A percentile compares a stretch with the other conserved stretches of the same genome.
phyloP scores from a whole-genome alignment of 2,113 vertebrate species.

The Lamprotornis superbus region DNA sequence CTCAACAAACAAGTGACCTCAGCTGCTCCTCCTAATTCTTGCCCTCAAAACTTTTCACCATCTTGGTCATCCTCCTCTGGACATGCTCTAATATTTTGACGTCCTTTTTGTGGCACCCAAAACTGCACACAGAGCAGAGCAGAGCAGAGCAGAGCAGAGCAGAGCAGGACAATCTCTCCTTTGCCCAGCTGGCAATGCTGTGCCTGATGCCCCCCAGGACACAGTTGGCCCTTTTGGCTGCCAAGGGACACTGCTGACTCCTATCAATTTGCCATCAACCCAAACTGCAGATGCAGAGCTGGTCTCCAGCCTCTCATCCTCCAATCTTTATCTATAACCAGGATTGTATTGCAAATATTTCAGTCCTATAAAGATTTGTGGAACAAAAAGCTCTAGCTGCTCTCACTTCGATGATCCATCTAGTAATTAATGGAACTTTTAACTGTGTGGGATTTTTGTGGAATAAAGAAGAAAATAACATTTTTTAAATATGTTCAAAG shows the following conservation, averaged over 20 bases:
- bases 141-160: not conserved
- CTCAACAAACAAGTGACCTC: not conserved
- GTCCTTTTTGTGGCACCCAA: not conserved
- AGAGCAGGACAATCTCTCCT: not conserved
- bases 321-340: not conserved
- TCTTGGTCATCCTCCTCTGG: not conserved
- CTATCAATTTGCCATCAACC: not conserved
- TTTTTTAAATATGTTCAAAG: not conserved
- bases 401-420: not conserved
- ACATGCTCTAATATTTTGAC: not conserved
- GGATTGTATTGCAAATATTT: not conserved
- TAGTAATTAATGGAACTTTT: not conserved
- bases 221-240: not conserved
- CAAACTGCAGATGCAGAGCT: not conserved
- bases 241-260: not conserved
- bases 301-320: not conserved
- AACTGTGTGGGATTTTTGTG: not conserved
- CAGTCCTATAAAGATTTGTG: not conserved
- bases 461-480: not conserved
- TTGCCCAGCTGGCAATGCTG: fast-evolving
- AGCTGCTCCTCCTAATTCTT: fast-evolving
- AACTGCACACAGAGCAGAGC: not conserved
- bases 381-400: conserved; percentile 15
- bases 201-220: not conserved
- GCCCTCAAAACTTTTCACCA: not conserved